These are phyloP conservation scores for Merodon equestris DNA, from an alignment of 2,888 invertebrate genomes.

Conservation along the genomic window DNA sequence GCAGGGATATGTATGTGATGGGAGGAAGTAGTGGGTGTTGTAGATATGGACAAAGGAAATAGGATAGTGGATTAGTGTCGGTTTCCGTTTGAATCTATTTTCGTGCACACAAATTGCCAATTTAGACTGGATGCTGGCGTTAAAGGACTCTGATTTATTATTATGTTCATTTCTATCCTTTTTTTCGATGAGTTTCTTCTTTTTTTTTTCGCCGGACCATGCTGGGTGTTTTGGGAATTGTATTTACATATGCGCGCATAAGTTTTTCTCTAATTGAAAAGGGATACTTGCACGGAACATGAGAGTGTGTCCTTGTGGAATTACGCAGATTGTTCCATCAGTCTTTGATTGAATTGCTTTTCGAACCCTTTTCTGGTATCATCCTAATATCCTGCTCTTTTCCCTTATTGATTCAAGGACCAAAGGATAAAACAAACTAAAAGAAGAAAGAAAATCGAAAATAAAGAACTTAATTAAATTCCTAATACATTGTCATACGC, in stretches of 20 bases:
- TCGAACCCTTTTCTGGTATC: constrained; percentile 27
- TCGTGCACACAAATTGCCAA: constrained; percentile 68
- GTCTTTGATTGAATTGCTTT: constrained; percentile 60
- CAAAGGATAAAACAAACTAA: not conserved
- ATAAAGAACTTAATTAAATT: constrained; percentile 60
- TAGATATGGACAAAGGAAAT: not conserved
- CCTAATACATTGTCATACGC: constrained; percentile 29
- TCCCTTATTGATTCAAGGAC: constrained; percentile 23
- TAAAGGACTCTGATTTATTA: constrained; percentile 64
- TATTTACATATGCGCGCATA: constrained; percentile 44
- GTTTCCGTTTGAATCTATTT: constrained; percentile 66
- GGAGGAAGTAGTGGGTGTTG: too few species aligned
- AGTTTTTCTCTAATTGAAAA: not conserved
- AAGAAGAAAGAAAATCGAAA: not conserved
- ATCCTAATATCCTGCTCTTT: too few species aligned
- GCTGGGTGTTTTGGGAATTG: constrained; percentile 55
- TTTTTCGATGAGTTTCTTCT: not conserved
- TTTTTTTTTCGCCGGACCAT: not conserved
- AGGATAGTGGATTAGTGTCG: constrained; percentile 56
- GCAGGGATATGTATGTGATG: too few species aligned
- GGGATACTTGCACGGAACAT: too few species aligned
- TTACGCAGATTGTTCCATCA: constrained; percentile 40
- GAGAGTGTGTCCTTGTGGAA: constrained; percentile 57
- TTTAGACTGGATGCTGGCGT: constrained; percentile 63
- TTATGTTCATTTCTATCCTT: constrained; percentile 4